Percentiles rank a stretch among this genome's conserved stretches.
Evolutionary conservation across 37 sponge, comb jelly and placozoan species (phyloP).

Genomic region (Eunapius fragilis): DNA sequence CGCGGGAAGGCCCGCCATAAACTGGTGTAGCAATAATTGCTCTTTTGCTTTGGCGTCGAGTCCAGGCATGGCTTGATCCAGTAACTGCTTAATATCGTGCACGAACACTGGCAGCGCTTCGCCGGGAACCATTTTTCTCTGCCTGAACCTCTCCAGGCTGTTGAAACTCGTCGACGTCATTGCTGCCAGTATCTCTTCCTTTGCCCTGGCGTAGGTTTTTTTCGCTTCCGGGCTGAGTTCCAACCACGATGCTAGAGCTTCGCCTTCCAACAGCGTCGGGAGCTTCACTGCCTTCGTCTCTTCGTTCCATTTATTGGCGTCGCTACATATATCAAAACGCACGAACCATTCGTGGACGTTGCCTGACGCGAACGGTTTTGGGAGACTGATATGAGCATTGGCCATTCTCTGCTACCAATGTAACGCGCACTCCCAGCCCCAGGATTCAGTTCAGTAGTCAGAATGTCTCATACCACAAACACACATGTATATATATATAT

Average conservation of each 20-base stretch:
- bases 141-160: conserved; percentile 49
- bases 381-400: conserved; percentile 13
- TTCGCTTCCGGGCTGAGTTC: conserved; percentile 18
- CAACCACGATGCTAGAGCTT: conserved; percentile 47
- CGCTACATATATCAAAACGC: conserved; percentile 32
- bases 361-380: conserved; percentile 27
- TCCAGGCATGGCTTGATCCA: conserved; percentile 70
- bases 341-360: conserved; percentile 31
- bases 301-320: conserved; percentile 33
- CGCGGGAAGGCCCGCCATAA: conserved; percentile 36
- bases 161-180: conserved; percentile 18
- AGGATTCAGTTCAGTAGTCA: no score
- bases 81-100: conserved; percentile 31
- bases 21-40: conserved; percentile 61
- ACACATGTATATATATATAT: no score
- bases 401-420: conserved; percentile 63
- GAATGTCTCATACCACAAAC: no score
- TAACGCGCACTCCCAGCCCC: neutral
- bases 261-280: conserved; percentile 45
- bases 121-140: conserved; percentile 12
- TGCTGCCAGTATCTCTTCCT: neutral
- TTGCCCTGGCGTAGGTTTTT: conserved; percentile 12
- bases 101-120: conserved; percentile 48
- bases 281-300: conserved; percentile 29
- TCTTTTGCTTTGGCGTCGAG: conserved; percentile 14